A percentile compares a stretch with the other conserved stretches of the same genome.
Evolutionary conservation across 2,113 vertebrate genomes (phyloP).

Genomic region (Pygoscelis antarcticus): DNA sequence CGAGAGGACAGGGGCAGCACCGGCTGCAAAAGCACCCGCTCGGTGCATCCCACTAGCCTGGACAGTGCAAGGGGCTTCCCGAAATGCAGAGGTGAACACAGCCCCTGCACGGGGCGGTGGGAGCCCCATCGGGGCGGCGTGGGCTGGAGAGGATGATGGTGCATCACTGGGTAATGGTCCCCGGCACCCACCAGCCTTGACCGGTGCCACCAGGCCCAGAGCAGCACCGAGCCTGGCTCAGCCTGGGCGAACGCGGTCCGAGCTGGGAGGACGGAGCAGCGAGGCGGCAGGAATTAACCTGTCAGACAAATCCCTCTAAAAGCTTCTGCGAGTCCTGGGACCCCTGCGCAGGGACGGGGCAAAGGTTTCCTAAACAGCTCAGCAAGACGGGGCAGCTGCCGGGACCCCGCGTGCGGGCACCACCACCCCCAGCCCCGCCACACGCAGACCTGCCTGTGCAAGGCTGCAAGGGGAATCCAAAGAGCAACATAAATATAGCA

Average conservation of each 20-base stretch:
- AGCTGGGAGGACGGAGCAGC: not conserved
- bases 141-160: not conserved
- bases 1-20: not conserved
- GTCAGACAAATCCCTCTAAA: not conserved
- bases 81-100: accelerated
- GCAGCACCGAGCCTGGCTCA: not conserved
- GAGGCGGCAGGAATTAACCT: not conserved
- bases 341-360: accelerated
- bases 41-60: not conserved
- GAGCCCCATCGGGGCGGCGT: accelerated
- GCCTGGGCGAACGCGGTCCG: accelerated
- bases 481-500: not conserved
- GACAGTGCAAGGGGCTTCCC: not conserved
- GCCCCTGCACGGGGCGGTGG: accelerated
- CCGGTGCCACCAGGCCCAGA: not conserved
- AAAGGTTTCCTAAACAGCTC: not conserved
- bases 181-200: not conserved
- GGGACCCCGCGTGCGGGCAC: not conserved
- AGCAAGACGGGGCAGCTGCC: accelerated
- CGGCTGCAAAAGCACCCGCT: not conserved
- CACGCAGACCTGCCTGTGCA: not conserved
- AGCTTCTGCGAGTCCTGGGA: not conserved
- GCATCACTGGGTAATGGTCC: not conserved
- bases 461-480: not conserved
- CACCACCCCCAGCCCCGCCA: not conserved